Conservation (phyloP, 2,797 vertebrate species). For the Salmo trutta region DNA sequence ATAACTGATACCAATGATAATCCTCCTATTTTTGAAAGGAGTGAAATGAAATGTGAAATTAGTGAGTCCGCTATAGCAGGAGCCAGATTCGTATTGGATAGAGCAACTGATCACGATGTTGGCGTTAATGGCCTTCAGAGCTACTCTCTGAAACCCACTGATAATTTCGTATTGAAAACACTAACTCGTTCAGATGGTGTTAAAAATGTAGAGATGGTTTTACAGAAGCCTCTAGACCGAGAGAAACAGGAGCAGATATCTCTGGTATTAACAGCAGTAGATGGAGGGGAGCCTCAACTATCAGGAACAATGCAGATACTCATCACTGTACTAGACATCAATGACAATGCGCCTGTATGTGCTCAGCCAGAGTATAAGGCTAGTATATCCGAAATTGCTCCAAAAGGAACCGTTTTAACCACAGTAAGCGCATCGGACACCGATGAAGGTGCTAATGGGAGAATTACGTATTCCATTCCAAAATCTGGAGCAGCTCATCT, state of each 20-base stretch:
- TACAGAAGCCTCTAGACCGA: conserved; percentile 64
- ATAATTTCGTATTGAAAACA: conserved; percentile 67
- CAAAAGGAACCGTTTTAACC: conserved; percentile 45
- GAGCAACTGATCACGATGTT: conserved; percentile 66
- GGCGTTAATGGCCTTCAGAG: conserved; percentile 65
- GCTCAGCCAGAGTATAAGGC: conserved; percentile 43
- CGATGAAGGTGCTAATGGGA: conserved; percentile 55
- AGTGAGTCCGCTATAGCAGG: conserved; percentile 54
- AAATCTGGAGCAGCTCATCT: background rate
- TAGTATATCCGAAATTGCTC: conserved; percentile 53
- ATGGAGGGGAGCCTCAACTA: conserved; percentile 65
- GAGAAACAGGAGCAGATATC: conserved; percentile 49
- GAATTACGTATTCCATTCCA: conserved; percentile 56
- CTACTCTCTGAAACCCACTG: conserved; percentile 61
- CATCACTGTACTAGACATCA: conserved; percentile 61
- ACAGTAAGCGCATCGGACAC: conserved; percentile 60
- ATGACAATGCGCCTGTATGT: conserved; percentile 63
- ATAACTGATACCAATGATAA: conserved; percentile 77
- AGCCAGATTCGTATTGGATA: conserved; percentile 63
- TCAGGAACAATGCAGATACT: conserved; percentile 66
- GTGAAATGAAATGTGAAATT: conserved; percentile 62
- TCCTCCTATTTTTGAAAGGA: conserved; percentile 60
- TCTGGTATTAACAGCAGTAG: conserved; percentile 55
- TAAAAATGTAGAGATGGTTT: conserved; percentile 68
- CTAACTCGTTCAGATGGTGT: conserved; percentile 63